phyloP scores from a whole-genome alignment of 92 coral and sea anemone genomes.

The Bergia sp. region DNA sequence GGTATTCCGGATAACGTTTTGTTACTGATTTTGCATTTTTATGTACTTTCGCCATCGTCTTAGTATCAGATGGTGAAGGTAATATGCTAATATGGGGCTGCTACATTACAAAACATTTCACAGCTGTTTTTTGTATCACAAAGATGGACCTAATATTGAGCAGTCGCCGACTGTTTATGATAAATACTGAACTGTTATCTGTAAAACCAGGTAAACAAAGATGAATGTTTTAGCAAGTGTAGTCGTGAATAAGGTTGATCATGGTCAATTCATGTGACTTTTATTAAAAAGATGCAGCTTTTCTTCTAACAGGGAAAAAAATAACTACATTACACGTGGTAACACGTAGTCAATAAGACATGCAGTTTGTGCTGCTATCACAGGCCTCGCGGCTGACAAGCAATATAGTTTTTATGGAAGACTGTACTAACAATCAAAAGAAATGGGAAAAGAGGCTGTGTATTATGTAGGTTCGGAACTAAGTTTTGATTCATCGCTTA shows the following conservation, averaged over 20 bases:
- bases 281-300: background rate
- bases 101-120: background rate
- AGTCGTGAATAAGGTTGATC: background rate
- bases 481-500: too few relatives aligned
- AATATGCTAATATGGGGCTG: background rate
- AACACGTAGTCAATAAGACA: too few relatives aligned
- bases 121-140: constrained; percentile 22
- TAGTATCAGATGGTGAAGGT: background rate
- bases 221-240: background rate
- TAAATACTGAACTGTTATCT: constrained; percentile 25
- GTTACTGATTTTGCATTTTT: background rate
- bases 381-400: background rate
- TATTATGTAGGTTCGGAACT: too few relatives aligned
- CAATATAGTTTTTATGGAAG: background rate
- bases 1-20: background rate
- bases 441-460: too few relatives aligned
- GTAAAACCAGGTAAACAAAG: constrained; percentile 25
- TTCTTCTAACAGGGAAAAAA: background rate
- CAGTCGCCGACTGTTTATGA: background rate
- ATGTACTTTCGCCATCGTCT: too few relatives aligned
- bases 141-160: background rate
- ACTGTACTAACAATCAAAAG: too few relatives aligned
- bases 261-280: background rate
- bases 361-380: too few relatives aligned
- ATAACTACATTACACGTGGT: too few relatives aligned